These are phyloP conservation scores for Tetanocera ferruginea DNA, from an alignment of 2,888 invertebrate genomes.

Conservation along the genomic window DNA sequence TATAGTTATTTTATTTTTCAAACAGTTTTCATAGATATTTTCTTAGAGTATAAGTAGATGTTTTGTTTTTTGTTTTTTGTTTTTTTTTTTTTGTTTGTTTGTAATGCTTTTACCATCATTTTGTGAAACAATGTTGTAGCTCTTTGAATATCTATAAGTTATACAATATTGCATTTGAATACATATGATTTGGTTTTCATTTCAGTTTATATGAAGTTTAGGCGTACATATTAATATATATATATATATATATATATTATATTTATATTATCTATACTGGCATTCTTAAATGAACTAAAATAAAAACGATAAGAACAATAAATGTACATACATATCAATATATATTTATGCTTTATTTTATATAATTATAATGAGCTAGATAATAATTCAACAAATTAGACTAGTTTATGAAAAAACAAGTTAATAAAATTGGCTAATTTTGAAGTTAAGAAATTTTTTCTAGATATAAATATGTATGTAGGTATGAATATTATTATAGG, in stretches of 20 bases:
- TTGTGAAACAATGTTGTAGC: constrained; percentile 33
- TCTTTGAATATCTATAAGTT: constrained; percentile 32
- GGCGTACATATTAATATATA: not conserved
- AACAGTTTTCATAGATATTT: constrained; percentile 17
- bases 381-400: constrained; percentile 22
- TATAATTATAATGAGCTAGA: not conserved
- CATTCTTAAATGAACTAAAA: not conserved
- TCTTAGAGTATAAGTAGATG: not conserved
- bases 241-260: constrained; percentile 11
- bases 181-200: not conserved
- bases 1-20: constrained; percentile 11
- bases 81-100: not conserved
- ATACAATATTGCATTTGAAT: constrained; percentile 23
- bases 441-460: no score
- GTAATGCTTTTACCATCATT: constrained; percentile 3
- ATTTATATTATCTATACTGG: constrained; percentile 5
- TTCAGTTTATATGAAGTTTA: constrained; percentile 4
- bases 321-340: not conserved
- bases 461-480: no score
- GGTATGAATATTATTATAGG: no score
- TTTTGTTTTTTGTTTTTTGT: constrained; percentile 22
- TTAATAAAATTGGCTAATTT: constrained; percentile 20
- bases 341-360: not conserved
- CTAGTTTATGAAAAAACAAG: constrained; percentile 23
- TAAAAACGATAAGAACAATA: not conserved